A percentile compares a stretch with the other conserved stretches of the same genome.
Evolutionary conservation across 2,888 invertebrate genomes (phyloP).

Genomic region (Thereva unica): DNA sequence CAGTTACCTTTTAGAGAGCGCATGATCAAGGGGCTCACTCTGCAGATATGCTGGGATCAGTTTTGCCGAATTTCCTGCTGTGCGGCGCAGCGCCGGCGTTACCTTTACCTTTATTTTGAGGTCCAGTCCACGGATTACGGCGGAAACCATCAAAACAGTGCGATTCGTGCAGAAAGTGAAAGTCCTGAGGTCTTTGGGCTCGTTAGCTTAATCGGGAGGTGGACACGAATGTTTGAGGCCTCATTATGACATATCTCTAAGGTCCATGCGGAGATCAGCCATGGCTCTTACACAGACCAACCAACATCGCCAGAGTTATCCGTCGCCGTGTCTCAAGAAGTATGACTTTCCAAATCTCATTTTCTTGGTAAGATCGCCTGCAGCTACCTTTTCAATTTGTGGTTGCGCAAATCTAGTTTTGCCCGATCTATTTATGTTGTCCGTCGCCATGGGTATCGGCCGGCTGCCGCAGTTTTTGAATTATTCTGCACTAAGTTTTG

Average conservation of each 20-base stretch:
- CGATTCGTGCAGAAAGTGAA: conserved; percentile 31
- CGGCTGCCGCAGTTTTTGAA: conserved; percentile 20
- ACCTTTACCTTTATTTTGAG: background rate
- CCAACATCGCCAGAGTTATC: conserved; percentile 13
- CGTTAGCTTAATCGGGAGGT: background rate
- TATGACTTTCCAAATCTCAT: conserved; percentile 32
- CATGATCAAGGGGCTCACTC: too few species aligned
- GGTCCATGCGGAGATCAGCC: conserved; percentile 3
- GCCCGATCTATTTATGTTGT: conserved; percentile 13
- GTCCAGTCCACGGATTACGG: conserved; percentile 27
- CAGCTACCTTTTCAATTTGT: conserved; percentile 22
- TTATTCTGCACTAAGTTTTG: conserved; percentile 22
- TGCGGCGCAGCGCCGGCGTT: too few species aligned
- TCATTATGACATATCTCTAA: conserved; percentile 3
- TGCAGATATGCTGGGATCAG: too few species aligned
- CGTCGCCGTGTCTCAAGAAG: background rate
- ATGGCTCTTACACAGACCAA: background rate
- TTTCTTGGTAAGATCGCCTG: conserved; percentile 21
- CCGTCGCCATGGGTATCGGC: background rate
- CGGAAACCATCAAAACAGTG: conserved; percentile 19
- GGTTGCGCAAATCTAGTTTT: conserved; percentile 30
- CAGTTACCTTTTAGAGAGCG: too few species aligned
- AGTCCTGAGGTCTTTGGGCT: conserved; percentile 19
- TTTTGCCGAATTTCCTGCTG: too few species aligned
- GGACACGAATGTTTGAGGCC: too few species aligned